phyloP scores from a whole-genome alignment of 2,113 vertebrate species.

The Saguinus imperator region DNA sequence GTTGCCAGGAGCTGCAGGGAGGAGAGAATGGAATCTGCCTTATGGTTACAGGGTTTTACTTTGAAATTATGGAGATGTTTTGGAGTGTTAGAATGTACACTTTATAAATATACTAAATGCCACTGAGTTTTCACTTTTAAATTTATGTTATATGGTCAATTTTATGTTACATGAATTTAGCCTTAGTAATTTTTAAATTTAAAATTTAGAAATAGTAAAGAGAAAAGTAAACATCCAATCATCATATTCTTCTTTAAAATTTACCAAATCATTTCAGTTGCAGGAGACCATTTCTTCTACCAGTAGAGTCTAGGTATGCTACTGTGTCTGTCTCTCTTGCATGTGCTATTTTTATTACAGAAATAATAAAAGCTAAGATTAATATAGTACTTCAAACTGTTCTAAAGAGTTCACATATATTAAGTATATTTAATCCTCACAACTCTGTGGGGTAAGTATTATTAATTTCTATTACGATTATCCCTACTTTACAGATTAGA shows the following conservation, averaged over 20 bases:
- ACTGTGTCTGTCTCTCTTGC: neutral
- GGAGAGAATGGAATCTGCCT: neutral
- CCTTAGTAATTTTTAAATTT: slow-evolving; percentile 15
- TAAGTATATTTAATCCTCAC: neutral
- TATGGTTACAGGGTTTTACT: neutral
- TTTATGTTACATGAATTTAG: neutral
- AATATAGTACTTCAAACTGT: neutral
- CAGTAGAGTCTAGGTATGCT: neutral
- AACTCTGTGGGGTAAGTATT: neutral
- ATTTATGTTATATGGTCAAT: neutral
- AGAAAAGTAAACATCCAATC: neutral
- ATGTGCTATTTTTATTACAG: neutral
- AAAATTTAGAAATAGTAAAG: neutral
- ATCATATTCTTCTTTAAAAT: neutral
- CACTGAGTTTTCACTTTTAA: neutral
- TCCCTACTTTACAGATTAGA: neutral
- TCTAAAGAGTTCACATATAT: neutral
- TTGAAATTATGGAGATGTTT: neutral
- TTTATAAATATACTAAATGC: neutral
- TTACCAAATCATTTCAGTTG: neutral
- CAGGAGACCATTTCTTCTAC: neutral
- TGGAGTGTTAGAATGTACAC: neutral
- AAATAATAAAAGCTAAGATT: neutral
- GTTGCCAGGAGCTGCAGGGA: neutral
- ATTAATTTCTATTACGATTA: neutral